These are phyloP conservation scores for Nomada lathburiana DNA, from an alignment of 2,888 invertebrate genomes.

Conservation along the genomic window DNA sequence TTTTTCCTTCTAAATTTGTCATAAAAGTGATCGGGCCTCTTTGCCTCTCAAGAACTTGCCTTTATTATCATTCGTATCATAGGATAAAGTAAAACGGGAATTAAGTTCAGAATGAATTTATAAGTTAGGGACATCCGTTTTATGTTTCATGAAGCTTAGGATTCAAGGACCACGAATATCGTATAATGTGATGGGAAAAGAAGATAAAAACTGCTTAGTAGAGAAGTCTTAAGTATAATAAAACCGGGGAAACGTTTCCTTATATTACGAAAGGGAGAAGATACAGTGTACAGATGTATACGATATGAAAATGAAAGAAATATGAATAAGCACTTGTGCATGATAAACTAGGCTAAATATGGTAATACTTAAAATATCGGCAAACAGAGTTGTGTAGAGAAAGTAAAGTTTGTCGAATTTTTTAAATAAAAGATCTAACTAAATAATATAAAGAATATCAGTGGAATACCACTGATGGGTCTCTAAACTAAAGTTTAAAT, in stretches of 20 bases:
- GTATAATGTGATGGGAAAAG: constrained; percentile 11
- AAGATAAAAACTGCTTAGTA: not conserved
- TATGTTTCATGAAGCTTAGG: constrained; percentile 8
- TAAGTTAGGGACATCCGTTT: constrained; percentile 14
- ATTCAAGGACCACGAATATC: constrained; percentile 3
- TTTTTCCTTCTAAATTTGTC: not conserved
- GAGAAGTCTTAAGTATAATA: constrained; percentile 4
- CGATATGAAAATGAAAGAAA: too few species aligned
- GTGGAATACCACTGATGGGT: too few species aligned
- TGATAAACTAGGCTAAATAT: too few species aligned
- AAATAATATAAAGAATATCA: too few species aligned
- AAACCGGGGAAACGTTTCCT: constrained; percentile 2
- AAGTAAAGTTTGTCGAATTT: too few species aligned
- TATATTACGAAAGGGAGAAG: not conserved
- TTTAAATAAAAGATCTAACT: too few species aligned
- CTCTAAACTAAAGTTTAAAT: too few species aligned
- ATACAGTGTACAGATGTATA: not conserved
- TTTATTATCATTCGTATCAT: constrained; percentile 10
- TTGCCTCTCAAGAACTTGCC: not conserved
- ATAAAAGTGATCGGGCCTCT: not conserved
- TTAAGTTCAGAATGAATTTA: constrained; percentile 17
- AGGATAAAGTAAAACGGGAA: not conserved
- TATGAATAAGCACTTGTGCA: too few species aligned
- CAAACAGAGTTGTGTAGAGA: too few species aligned
- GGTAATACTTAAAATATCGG: too few species aligned